Percentiles rank a stretch among this genome's conserved stretches.
phyloP scores from a whole-genome alignment of 1,140 invertebrate genomes.

The Magallana angulata region DNA sequence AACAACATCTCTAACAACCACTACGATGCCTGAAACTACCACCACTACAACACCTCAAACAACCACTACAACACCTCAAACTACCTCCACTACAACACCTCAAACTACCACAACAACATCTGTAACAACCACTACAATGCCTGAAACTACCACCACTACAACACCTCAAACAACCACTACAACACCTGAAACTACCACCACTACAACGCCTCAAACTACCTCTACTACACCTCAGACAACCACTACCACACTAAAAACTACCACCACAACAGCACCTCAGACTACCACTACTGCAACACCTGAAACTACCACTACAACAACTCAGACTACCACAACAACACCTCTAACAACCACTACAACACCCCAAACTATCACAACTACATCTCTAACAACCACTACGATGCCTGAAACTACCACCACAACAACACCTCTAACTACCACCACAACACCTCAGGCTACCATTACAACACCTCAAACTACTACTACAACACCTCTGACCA shows the following conservation, averaged over 20 bases:
- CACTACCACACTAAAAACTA: background rate
- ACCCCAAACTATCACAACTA: background rate
- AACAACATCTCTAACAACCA: background rate
- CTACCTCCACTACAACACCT: too few species aligned
- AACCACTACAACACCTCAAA: background rate
- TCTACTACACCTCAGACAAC: background rate
- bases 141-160: background rate
- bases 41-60: background rate
- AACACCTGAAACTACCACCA: background rate
- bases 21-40: too few species aligned
- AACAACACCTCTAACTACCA: background rate
- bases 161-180: background rate
- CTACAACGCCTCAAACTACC: background rate
- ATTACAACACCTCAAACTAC: conserved; percentile 26
- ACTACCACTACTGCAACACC: background rate
- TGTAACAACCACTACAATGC: background rate
- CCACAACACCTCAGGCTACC: background rate
- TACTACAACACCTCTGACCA: conserved; percentile 4
- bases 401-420: background rate
- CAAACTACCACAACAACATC: background rate
- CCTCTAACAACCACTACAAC: background rate
- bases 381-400: background rate
- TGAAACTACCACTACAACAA: background rate
- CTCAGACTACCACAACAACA: background rate
- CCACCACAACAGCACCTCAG: background rate